Evolutionary conservation across 1,140 invertebrate species (phyloP), one percentile per base, ranked within the genome.

Genomic region (Tetramorium alpestre): DNA sequence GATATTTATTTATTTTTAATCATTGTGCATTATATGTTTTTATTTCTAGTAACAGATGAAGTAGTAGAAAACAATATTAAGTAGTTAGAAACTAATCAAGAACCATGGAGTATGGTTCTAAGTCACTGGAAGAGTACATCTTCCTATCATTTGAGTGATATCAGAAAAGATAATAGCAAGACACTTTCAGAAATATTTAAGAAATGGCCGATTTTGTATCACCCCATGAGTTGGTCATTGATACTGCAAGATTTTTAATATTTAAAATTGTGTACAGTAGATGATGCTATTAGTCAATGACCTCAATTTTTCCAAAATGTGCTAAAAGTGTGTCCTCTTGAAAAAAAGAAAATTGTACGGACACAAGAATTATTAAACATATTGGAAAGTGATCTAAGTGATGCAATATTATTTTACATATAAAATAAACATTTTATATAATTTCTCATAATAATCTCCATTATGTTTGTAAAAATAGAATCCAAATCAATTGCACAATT

Each of bases 161-260:
- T 2, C 16, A 18, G 0, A 75, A 56, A 25, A 4, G 41, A 73
- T 54, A 3, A 33, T 1, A 47, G 33, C 13, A 51, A 33, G 6
- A 22, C 10, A 16, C 72, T 75, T 41, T 75, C n/a, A 4, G 54
- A 44, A 13, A 75, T 58, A 41, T 58, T 75, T 58, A 2, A 56
- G 8, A 75, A 75, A 58, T 75, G 54, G 28, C 49, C 70, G 7
- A 75, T 75, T 73, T 73, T 73, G 38, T 38, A 54, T 33, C 49
- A 51, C 49, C 49, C 28, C 11, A 38, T 56, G 28, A 18, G 49
- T 5, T 75, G 54, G 33, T 38, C 16, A 58, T 41, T 75, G 25
- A 75, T 75, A 41, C 0, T 44, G 6, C 11, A 75, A 1, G 54
- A 75, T 75, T 75, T 75, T 2, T 2, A 58, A 41, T 22, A 10